These are phyloP conservation scores for Merluccius polli DNA, from an alignment of 2,797 vertebrate genomes.

Conservation along the genomic window DNA sequence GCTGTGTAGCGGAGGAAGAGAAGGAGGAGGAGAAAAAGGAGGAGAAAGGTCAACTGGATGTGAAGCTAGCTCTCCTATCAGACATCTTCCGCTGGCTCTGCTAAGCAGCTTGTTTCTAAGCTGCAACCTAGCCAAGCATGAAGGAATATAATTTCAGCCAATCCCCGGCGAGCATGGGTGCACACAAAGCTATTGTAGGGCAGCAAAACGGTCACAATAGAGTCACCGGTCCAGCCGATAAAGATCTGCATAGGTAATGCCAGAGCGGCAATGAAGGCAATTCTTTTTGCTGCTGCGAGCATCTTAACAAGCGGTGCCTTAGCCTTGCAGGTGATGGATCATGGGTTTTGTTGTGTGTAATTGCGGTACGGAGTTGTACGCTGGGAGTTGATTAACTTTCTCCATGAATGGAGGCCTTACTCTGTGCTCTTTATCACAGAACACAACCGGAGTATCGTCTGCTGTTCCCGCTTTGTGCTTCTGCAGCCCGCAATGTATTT, in stretches of 20 bases:
- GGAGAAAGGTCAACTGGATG: slow-evolving; percentile 89
- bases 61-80: slow-evolving; percentile 89
- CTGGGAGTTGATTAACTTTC: slow-evolving; percentile 62
- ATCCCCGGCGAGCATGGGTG: slow-evolving; percentile 79
- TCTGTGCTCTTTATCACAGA: slow-evolving; percentile 59
- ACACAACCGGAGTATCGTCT: slow-evolving; percentile 48
- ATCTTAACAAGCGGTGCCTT: slow-evolving; percentile 59
- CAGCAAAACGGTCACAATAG: slow-evolving; percentile 78
- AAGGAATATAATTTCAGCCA: slow-evolving; percentile 98
- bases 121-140: slow-evolving; percentile 91
- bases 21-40: slow-evolving; percentile 44
- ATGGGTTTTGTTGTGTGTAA: slow-evolving; percentile 70
- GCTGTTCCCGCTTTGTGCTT: slow-evolving; percentile 61
- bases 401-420: slow-evolving; percentile 58
- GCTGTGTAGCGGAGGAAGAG: slow-evolving; percentile 56
- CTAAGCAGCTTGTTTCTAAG: slow-evolving; percentile 88
- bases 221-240: slow-evolving; percentile 72
- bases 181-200: slow-evolving; percentile 78
- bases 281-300: slow-evolving; percentile 61
- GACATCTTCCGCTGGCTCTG: slow-evolving; percentile 85
- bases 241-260: slow-evolving; percentile 82
- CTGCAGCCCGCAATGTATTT: slow-evolving; percentile 42
- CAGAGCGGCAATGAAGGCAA: slow-evolving; percentile 73
- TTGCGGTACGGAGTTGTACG: slow-evolving; percentile 57
- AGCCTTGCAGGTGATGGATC: slow-evolving; percentile 64